These are phyloP conservation scores for Theropithecus gelada DNA, from an alignment of 2,113 vertebrate genomes.

Conservation along the genomic window DNA sequence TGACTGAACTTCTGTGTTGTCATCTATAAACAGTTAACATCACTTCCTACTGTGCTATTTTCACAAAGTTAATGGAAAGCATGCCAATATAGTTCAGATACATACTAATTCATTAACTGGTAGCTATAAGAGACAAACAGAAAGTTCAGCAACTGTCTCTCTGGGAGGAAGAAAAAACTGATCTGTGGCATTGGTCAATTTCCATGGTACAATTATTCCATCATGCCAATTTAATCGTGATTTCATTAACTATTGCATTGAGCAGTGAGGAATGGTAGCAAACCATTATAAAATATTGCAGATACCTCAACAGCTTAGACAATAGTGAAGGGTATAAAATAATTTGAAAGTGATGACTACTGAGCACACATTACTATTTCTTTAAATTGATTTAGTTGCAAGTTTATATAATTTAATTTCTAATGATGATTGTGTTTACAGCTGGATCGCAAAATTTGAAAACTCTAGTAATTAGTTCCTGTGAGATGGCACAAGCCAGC, in stretches of 20 bases:
- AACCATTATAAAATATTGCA: fast-evolving
- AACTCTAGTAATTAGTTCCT: neutral
- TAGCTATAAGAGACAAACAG: too few species aligned
- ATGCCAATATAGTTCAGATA: neutral
- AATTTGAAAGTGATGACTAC: neutral
- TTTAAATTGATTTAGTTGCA: neutral
- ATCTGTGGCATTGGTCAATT: neutral
- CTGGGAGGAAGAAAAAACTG: neutral
- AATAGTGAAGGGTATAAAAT: neutral
- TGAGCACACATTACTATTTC: neutral
- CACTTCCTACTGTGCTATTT: neutral
- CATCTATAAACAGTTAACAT: neutral
- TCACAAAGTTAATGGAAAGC: neutral
- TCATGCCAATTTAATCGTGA: neutral
- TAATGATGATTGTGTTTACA: neutral
- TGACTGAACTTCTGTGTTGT: neutral
- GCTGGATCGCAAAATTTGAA: neutral
- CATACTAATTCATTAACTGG: neutral
- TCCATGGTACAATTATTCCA: neutral
- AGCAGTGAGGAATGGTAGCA: neutral
- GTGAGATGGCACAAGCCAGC: neutral
- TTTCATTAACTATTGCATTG: neutral
- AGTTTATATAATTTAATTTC: neutral
- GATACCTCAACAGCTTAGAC: neutral
- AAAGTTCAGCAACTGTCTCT: neutral